phyloP scores from a whole-genome alignment of 2,888 invertebrate genomes.

The Stenodema calcarata region DNA sequence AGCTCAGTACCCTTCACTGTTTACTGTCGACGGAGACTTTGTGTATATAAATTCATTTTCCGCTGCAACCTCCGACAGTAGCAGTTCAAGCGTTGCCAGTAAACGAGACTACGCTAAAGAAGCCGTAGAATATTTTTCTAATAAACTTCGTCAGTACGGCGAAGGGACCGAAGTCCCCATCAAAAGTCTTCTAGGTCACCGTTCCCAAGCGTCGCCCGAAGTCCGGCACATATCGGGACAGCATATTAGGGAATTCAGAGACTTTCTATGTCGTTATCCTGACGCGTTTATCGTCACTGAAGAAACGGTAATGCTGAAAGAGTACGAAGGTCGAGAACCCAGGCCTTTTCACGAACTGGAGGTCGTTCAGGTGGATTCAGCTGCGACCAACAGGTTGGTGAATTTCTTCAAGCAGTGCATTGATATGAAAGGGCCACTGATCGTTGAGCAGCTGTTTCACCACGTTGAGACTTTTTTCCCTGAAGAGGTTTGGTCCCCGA shows the following conservation, averaged over 20 bases:
- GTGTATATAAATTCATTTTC: slow-evolving; percentile 82
- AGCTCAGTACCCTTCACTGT: slow-evolving; percentile 93
- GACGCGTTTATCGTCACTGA: slow-evolving; percentile 82
- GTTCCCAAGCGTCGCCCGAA: slow-evolving; percentile 95
- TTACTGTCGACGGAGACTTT: slow-evolving; percentile 92
- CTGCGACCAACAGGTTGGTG: slow-evolving; percentile 80
- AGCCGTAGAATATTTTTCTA: slow-evolving; percentile 96
- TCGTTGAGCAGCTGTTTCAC: slow-evolving; percentile 87
- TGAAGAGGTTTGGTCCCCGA: slow-evolving; percentile 78
- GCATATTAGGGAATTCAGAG: slow-evolving; percentile 91
- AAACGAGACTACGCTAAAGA: slow-evolving; percentile 92
- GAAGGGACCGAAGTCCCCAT: slow-evolving; percentile 96
- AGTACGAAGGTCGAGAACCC: slow-evolving; percentile 70
- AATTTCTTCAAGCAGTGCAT: slow-evolving; percentile 84
- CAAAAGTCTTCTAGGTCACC: slow-evolving; percentile 93
- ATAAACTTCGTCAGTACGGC: slow-evolving; percentile 94
- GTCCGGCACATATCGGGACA: slow-evolving; percentile 94
- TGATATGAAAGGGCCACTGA: slow-evolving; percentile 79
- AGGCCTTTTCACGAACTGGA: slow-evolving; percentile 75
- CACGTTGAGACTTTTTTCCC: slow-evolving; percentile 78
- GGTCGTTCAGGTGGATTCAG: slow-evolving; percentile 80
- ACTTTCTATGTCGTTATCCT: slow-evolving; percentile 83
- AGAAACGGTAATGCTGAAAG: slow-evolving; percentile 80
- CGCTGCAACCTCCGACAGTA: slow-evolving; percentile 67
- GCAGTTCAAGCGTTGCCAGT: slow-evolving; percentile 61